Evolutionary conservation across 2,113 vertebrate genomes (phyloP).

Genomic region (Galbula dea): DNA sequence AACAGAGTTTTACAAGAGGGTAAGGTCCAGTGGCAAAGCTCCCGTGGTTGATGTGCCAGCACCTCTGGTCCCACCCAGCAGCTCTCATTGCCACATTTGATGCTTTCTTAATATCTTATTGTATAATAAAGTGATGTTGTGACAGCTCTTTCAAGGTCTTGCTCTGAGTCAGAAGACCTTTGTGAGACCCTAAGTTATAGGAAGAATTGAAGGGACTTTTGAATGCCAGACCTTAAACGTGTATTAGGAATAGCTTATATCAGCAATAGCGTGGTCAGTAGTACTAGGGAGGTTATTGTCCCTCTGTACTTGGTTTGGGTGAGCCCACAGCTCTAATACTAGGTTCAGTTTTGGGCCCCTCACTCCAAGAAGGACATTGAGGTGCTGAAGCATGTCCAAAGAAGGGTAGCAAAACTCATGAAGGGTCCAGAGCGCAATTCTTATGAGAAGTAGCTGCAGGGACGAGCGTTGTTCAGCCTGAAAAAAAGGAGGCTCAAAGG

Average conservation of each 20-base stretch:
- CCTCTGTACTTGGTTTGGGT: too few relatives aligned
- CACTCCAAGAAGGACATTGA: too few relatives aligned
- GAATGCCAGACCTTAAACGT: neutral
- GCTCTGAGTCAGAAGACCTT: neutral
- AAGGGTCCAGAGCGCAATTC: too few relatives aligned
- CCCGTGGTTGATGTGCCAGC: accelerated
- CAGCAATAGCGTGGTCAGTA: neutral
- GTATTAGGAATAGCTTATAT: neutral
- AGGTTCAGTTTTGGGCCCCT: too few relatives aligned
- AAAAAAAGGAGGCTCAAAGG: too few relatives aligned
- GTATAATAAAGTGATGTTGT: neutral
- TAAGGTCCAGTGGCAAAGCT: neutral
- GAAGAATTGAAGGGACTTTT: neutral
- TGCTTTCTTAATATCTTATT: neutral
- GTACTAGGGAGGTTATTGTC: neutral
- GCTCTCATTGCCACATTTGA: too few relatives aligned
- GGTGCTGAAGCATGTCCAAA: too few relatives aligned
- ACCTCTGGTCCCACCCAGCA: accelerated
- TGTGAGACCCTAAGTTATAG: neutral
- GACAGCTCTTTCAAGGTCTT: neutral
- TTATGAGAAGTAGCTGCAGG: too few relatives aligned
- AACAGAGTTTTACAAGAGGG: neutral
- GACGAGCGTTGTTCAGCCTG: too few relatives aligned
- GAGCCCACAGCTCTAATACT: too few relatives aligned
- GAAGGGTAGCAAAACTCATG: too few relatives aligned